Evolutionary conservation across 2,888 invertebrate species (phyloP), one percentile per base, ranked within the genome.

Genomic region (Yponomeuta cagnagella): DNA sequence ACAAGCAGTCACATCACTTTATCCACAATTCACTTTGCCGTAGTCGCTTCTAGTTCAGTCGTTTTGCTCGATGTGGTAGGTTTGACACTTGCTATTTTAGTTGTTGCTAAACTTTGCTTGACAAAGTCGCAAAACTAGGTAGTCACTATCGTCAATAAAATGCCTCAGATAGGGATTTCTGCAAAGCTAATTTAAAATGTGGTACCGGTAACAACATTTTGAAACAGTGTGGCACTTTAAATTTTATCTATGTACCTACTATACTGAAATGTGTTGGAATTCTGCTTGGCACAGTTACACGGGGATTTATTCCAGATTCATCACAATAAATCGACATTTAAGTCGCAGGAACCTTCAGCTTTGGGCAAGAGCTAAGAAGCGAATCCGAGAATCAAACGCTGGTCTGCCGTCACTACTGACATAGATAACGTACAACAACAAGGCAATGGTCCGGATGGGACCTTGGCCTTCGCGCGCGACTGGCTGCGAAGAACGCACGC

Each of bases 401-500:
- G 12, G 12, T 58, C 15, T 12, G 12, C 52, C 15, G 52, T 58
- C 12, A 5, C 52, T 58, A 15, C 52, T 58, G 52, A 58, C 52
- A 58, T 58, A 58, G 52, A 58, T 58, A 58, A 15, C 8, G 52
- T 15, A 8, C 43, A 43, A 43, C 8, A 58, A 58, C 52, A 12
- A 58, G 65, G 75, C 68, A 30, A 48, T 48, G 8, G 33, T 67
- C 23, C 52, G 15, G 63, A 69, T 81, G 75, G 81, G 81, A 77
- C 90, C 91, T 89, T 89, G 89, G 82, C 90, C 90, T 91, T 90
- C 90, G 80, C 86, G 90, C 86, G 74, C 78, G 84, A 82, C 81
- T 85, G 85, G 77, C 81, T 83, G 85, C 88, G 88, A 82, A 87
- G 86, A 87, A 86, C 80, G 79, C 80, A 77, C 77, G 81, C 80